Base-by-base conservation (phyloP, 2,888 invertebrate genomes). In the Prosopocoilus inquinatus region DNA sequence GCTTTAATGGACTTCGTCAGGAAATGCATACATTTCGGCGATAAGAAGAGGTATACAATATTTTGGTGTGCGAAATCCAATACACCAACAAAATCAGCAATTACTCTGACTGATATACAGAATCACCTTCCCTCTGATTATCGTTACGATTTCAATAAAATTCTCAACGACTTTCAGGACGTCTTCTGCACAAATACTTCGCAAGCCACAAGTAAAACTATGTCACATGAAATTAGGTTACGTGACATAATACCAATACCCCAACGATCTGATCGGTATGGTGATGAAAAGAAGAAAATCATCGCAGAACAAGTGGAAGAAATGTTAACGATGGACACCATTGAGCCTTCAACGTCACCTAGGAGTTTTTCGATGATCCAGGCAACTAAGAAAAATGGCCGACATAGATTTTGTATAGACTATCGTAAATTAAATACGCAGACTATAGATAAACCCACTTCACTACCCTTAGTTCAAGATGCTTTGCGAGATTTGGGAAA, bases 401-500 rank as follows among this genome's bases (percentile, higher is more conserved):
- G 13, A 7, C 48, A 35, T 9, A 51, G 64, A 3, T 67, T 67
- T 43, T 59, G 60, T n/a, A 59, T 62, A 1, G 65, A 66, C 39
- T 67, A 58, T 38, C 62, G 64, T 2, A 47, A 52, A 15, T 45
- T 67, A 39, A 62, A 64, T 55, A 38, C 15, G 11, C n/a, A 34
- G 3, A 62, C 58, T 7, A 38, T 34, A n/a, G 51, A 57, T 35
- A 55, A 60, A 44, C 49, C 55, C 34, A 56, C 55, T 1, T 62
- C 63, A 2, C 57, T 67, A 2, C 65, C 64, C 2, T 16, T 56
- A 2, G 65, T 69, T 5, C 63, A 62, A 1, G 64, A 63, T 1
- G 46, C 64, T 1, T 36, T 68, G 0, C 61, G 64, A 9, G 65
- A 63, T 4, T 47, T 71, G 1, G 67, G 69, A 3, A 16, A 41